Conservation (phyloP, 1,140 invertebrate genomes). For the Orius insidiosus region DNA sequence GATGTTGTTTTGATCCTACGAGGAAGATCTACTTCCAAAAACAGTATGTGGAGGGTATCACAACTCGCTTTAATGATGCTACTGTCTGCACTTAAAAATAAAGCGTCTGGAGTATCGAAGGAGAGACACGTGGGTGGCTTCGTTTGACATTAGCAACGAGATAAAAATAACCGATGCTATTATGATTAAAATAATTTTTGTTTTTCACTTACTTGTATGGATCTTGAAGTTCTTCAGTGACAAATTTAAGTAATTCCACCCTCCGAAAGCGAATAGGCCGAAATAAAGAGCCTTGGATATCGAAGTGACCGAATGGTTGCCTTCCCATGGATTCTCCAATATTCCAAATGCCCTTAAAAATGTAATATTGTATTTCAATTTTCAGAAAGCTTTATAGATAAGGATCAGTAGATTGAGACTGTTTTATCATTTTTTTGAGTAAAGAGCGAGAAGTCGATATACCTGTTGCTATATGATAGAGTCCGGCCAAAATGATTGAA, state of each 20-base stretch:
- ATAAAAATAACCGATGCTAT: neutral
- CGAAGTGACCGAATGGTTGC: constrained; percentile 21
- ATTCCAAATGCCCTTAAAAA: constrained; percentile 6
- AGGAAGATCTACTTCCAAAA: too few species aligned
- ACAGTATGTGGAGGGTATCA: too few species aligned
- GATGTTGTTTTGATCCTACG: too few species aligned
- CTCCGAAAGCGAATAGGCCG: constrained; percentile 92
- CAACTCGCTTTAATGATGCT: too few species aligned
- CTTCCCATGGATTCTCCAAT: constrained; percentile 9
- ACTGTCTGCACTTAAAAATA: too few species aligned
- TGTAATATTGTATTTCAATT: too few species aligned
- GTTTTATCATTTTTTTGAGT: too few species aligned
- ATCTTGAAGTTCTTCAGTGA: constrained; percentile 85
- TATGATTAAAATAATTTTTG: too few species aligned
- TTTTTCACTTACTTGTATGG: constrained; percentile 58
- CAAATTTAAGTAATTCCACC: constrained; percentile 91
- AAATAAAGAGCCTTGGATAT: constrained; percentile 78
- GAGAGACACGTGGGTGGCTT: neutral
- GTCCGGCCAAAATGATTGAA: constrained; percentile 64
- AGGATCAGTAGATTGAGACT: too few species aligned
- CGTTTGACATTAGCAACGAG: neutral
- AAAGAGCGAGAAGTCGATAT: constrained; percentile 20
- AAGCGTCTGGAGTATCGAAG: neutral
- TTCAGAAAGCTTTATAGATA: too few species aligned
- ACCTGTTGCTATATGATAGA: constrained; percentile 55